Evolutionary conservation across 2,888 invertebrate species (phyloP).

Genomic region (Synergus umbraculus): DNA sequence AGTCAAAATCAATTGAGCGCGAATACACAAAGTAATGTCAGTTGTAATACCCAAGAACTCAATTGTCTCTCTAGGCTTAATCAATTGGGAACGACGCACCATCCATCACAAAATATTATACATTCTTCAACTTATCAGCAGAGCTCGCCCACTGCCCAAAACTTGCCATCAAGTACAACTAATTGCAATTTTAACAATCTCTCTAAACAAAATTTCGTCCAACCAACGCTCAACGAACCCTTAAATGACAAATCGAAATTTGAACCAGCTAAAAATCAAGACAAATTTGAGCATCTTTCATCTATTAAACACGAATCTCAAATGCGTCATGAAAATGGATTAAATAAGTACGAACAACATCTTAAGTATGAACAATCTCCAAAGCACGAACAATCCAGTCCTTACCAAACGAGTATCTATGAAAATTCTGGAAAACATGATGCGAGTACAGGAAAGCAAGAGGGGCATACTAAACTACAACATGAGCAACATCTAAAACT

Average conservation of each 20-base stretch:
- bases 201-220: background rate
- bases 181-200: background rate
- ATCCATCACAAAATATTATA: background rate
- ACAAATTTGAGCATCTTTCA: slow-evolving; percentile 63
- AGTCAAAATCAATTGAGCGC: slow-evolving; percentile 56
- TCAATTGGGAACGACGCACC: background rate
- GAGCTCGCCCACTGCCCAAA: slow-evolving; percentile 58
- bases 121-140: slow-evolving; percentile 57
- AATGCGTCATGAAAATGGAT: slow-evolving; percentile 63
- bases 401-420: slow-evolving; percentile 2
- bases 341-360: slow-evolving; percentile 61
- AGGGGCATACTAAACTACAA: background rate
- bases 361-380: slow-evolving; percentile 43
- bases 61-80: slow-evolving; percentile 58
- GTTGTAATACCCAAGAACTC: slow-evolving; percentile 58
- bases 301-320: slow-evolving; percentile 46
- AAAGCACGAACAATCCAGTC: slow-evolving; percentile 42
- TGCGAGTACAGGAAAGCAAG: background rate
- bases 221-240: slow-evolving; percentile 45
- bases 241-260: slow-evolving; percentile 63
- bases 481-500: slow-evolving; percentile 48
- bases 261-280: slow-evolving; percentile 61
- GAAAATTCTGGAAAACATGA: background rate
- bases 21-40: slow-evolving; percentile 52
- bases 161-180: background rate